phyloP scores from a whole-genome alignment of 2,888 invertebrate genomes.

The Drosophila vallismaia region DNA sequence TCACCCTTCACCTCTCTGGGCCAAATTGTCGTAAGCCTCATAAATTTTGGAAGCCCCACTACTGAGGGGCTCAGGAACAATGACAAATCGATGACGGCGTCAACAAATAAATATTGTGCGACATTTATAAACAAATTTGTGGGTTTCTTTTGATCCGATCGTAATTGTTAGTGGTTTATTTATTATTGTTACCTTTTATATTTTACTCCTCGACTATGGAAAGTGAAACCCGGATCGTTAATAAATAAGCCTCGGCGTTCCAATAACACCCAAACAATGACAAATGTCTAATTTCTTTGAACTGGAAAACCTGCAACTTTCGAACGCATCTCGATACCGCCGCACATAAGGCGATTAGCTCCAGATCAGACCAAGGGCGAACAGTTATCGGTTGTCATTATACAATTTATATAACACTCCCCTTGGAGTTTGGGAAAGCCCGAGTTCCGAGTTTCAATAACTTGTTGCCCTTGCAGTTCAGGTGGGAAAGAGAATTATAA shows the following conservation, averaged over 20 bases:
- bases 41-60: slow-evolving; percentile 51
- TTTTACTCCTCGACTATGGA: slow-evolving; percentile 42
- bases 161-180: slow-evolving; percentile 6
- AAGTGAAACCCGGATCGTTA: slow-evolving; percentile 68
- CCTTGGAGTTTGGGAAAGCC: neutral
- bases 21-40: slow-evolving; percentile 38
- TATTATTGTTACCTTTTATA: slow-evolving; percentile 17
- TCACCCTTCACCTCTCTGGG: slow-evolving; percentile 59
- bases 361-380: slow-evolving; percentile 12
- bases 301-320: slow-evolving; percentile 36
- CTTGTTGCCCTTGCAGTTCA: too few species aligned
- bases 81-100: slow-evolving; percentile 58
- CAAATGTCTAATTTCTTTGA: slow-evolving; percentile 26
- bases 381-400: slow-evolving; percentile 34
- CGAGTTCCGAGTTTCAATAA: too few species aligned
- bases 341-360: slow-evolving; percentile 46
- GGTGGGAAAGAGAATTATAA: too few species aligned
- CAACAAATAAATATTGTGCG: slow-evolving; percentile 56
- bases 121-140: slow-evolving; percentile 57
- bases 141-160: slow-evolving; percentile 14
- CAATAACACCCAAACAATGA: slow-evolving; percentile 71
- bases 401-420: slow-evolving; percentile 40
- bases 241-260: slow-evolving; percentile 61
- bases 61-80: slow-evolving; percentile 25
- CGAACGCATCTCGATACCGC: slow-evolving; percentile 34